phyloP scores from a whole-genome alignment of 2,113 vertebrate species.

The Etia nguti region DNA sequence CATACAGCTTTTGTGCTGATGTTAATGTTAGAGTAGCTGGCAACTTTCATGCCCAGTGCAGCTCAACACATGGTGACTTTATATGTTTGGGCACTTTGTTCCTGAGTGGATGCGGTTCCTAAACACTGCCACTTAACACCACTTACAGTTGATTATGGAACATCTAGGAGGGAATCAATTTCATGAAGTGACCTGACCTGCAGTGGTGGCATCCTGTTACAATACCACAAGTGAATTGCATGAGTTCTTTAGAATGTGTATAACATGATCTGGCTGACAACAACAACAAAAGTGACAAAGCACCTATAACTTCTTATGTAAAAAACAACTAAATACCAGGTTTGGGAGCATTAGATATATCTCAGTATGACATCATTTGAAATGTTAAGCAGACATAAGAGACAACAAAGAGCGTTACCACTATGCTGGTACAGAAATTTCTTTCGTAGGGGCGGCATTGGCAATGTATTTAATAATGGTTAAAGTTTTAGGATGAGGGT shows the following conservation, averaged over 20 bases:
- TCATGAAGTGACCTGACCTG: rapidly evolving
- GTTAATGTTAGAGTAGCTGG: neutral
- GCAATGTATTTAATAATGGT: neutral
- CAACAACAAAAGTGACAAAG: neutral
- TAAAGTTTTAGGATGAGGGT: neutral
- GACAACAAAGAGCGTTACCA: neutral
- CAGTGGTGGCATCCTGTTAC: neutral
- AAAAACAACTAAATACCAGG: neutral
- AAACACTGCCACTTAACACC: neutral
- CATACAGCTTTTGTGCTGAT: neutral
- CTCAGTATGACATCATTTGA: neutral
- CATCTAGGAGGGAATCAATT: rapidly evolving
- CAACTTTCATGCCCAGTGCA: neutral
- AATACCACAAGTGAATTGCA: neutral
- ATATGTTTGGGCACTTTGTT: neutral
- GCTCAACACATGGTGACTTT: neutral
- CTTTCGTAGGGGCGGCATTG: neutral
- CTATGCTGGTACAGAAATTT: neutral
- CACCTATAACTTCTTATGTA: neutral
- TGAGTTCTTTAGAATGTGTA: neutral
- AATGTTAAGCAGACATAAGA: neutral
- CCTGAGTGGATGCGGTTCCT: neutral
- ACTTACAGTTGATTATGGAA: neutral
- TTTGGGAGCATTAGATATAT: neutral
- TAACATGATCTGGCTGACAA: neutral